phyloP scores from a whole-genome alignment of 1,140 invertebrate species.

The Drosophila arawakana region DNA sequence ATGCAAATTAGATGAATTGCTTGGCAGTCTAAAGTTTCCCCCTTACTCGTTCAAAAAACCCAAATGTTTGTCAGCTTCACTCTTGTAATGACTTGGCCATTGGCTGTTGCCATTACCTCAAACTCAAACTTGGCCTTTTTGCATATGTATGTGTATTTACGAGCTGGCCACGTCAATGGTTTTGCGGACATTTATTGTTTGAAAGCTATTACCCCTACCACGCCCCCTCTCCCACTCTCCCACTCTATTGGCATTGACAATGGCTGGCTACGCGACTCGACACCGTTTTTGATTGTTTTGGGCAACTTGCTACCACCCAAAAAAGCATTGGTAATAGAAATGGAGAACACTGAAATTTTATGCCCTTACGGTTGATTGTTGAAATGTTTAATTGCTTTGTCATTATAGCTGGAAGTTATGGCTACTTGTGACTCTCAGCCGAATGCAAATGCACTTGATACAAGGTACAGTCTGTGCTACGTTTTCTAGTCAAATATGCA shows the following conservation, averaged over 20 bases:
- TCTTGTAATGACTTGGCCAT: slow-evolving; percentile 74
- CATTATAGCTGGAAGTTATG: slow-evolving; percentile 81
- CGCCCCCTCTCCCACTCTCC: neutral
- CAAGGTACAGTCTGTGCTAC: slow-evolving; percentile 36
- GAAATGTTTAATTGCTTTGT: slow-evolving; percentile 81
- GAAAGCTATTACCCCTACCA: slow-evolving; percentile 84
- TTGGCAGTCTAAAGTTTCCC: slow-evolving; percentile 75
- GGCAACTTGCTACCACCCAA: slow-evolving; percentile 40
- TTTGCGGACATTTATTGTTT: slow-evolving; percentile 85
- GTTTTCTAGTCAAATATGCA: neutral
- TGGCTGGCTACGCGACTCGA: slow-evolving; percentile 63
- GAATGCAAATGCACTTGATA: slow-evolving; percentile 34
- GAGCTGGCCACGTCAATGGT: slow-evolving; percentile 81
- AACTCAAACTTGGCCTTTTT: slow-evolving; percentile 49
- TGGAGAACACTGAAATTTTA: slow-evolving; percentile 36
- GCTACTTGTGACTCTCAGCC: slow-evolving; percentile 44
- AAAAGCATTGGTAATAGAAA: neutral
- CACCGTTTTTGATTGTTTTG: slow-evolving; percentile 83
- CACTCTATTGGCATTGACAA: slow-evolving; percentile 38
- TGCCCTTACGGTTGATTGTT: slow-evolving; percentile 63
- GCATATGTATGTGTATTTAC: slow-evolving; percentile 38
- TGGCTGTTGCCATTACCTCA: slow-evolving; percentile 46
- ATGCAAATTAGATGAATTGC: slow-evolving; percentile 85
- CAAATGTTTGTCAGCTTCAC: slow-evolving; percentile 8
- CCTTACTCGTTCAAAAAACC: slow-evolving; percentile 28